Conservation (phyloP, 2,113 vertebrate genomes). For the Mola mola region DNA sequence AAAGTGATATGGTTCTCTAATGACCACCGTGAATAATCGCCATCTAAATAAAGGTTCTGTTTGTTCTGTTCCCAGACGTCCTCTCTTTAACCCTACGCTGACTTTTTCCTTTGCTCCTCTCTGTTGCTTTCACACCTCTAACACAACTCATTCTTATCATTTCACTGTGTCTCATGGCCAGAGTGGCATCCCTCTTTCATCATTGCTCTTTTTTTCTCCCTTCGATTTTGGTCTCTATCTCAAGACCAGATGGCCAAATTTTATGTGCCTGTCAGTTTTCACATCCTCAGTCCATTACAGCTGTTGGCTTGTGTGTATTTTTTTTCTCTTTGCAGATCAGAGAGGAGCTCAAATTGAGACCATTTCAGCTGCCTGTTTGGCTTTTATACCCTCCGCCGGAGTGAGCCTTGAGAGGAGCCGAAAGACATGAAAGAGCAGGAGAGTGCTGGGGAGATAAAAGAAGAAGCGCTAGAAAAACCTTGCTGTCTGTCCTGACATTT, state of each 20-base stretch:
- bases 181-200: constrained; percentile 25
- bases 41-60: constrained; percentile 84
- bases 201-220: constrained; percentile 23
- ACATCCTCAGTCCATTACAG: constrained; percentile 68
- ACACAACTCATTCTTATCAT: constrained; percentile 1
- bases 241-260: constrained; percentile 42
- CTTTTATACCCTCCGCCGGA: constrained; percentile 65
- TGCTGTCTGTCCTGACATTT: constrained; percentile 68
- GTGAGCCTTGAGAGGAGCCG: constrained; percentile 47
- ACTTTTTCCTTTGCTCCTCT: constrained; percentile 6
- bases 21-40: constrained; percentile 84
- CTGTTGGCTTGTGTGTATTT: constrained; percentile 42
- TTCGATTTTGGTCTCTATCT: constrained; percentile 10
- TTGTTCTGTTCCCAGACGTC: constrained; percentile 64
- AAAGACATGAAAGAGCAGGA: constrained; percentile 70
- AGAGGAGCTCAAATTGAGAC: constrained; percentile 73
- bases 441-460: constrained; percentile 65
- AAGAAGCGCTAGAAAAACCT: constrained; percentile 52
- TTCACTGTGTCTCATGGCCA: neutral
- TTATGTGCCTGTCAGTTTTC: constrained; percentile 55
- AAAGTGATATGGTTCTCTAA: constrained; percentile 85
- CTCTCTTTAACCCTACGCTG: constrained; percentile 26
- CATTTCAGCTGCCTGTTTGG: constrained; percentile 69
- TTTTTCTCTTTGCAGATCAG: constrained; percentile 64
- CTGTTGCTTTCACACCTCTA: constrained; percentile 17